Base-by-base conservation (phyloP, 2,888 invertebrate genomes). In the Tenodera sinensis region DNA sequence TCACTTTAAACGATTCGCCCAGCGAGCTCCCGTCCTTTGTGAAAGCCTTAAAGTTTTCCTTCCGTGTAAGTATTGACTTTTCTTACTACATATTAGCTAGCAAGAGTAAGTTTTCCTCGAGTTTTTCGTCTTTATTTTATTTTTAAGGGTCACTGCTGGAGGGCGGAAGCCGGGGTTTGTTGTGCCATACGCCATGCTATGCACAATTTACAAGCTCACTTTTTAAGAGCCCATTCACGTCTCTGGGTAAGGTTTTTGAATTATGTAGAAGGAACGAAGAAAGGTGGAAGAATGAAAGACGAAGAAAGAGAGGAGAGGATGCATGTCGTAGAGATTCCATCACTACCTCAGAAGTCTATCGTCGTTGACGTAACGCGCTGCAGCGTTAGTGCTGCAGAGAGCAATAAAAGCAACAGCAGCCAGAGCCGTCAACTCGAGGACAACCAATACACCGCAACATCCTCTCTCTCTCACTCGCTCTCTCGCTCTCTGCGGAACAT, bases 171-270 rank as follows among this genome's bases (percentile, higher is more conserved):
- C 54, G 54, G 54, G 87, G 82, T 87, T 83, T 87, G 87, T 87
- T 87, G n/a, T 87, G 42, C 83, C 34, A 20, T 9, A 83, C 85
- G n/a, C 83, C 34, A 20, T 9, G 87, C 85, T 85, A 88, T 88
- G 88, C 89, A 89, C 89, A 89, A 89, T 89, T 88, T 85, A 88
- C 89, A 88, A 88, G 89, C 85, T 84, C 85, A 84, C 88, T 85
- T 88, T 89, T 88, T 89, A 89, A 88, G 89, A 89, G 83, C 85
- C 87, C 88, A 89, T 89, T 88, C 89, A 89, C 89, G 88, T 89
- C 89, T 47, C 71, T 27, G 83, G 88, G 42, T 81, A 88, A 47
- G 85, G 71, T 83, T 88, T 89, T 88, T 89, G 89, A 89, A 89
- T 89, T 88, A 89, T 89, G 89, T 88, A 89, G 83, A 82, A 87